Base-by-base conservation (phyloP, 2,113 vertebrate genomes). In the Burhinus bistriatus region DNA sequence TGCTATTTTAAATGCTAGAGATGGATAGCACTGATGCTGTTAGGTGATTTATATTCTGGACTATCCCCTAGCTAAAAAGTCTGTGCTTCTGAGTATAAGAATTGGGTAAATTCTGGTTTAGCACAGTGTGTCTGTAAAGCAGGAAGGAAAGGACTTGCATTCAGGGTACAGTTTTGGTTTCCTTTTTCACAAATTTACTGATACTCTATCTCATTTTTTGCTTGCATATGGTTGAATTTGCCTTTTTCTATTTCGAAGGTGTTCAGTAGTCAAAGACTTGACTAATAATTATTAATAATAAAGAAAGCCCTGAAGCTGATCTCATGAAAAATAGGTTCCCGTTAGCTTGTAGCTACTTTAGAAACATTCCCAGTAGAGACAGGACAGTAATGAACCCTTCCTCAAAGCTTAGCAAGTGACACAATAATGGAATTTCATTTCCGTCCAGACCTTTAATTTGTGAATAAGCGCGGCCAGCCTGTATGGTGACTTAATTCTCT, bases 401-500 rank as follows among this genome's bases (percentile, higher is more conserved):
- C 81, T 93, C 65, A 72, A 81, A 96, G 80, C 72, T 92, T 80
- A 72, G 83, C 25, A 81, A 93, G 90, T 90, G 81, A n/a, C 58
- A 95, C 77, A 95, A 94, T 95, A 95, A 96, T 83, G 82, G 80
- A 94, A 89, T 94, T 97, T 95, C 80, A 76, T 94, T 96, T 97
- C 89, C 0, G 34, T 86, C 87, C 85, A 84, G 93, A 90, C 90
- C 94, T 98, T 96, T 96, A 95, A 98, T 96, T 97, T 97, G 95
- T 97, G 96, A 95, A 90, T 68, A 94, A 96, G 87, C 91, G 58
- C 1, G 36, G 83, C 75, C 83, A 84, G 94, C 92, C 90, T 97
- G 93, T 93, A 96, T 79, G 89, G 96, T 93, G 96, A 94, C 95
- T 98, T 98, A 96, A 97, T 98, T 97, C 96, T 89, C 93, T 97